Base-by-base conservation (phyloP, 2,797 vertebrate genomes). In the Ptychobarbus kaznakovi region DNA sequence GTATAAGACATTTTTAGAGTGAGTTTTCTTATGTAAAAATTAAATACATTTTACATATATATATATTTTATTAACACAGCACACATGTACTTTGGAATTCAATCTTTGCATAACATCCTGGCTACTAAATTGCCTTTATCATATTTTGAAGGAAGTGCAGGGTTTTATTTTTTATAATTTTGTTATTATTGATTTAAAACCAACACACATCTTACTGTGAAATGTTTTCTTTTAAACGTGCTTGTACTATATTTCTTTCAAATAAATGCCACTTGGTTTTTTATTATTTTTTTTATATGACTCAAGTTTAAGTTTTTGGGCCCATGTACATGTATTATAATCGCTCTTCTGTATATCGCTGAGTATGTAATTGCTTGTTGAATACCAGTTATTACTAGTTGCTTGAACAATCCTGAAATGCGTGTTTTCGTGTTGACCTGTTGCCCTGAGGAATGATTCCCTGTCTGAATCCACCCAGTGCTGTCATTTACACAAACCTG, bases 351-450 rank as follows among this genome's bases (percentile, higher is more conserved):
- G 40, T 51, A 74, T 81, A 88, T 91, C 92, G 92, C 93, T 90
- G 92, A 87, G 91, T 92, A 90, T 85, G 82, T 86, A 88, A 91
- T 88, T 81, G 93, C 89, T 90, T 92, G 68, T 53, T 89, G 82
- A 89, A 72, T 92, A 88, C 90, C 81, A 92, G 93, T 95, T 93
- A 94, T 91, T 85, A n/a, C 85, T 84, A 90, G 92, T 91, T 92
- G 93, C 93, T 92, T 91, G 81, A 83, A 91, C 92, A 92, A 88
- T 93, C 91, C 91, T 91, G 80, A 88, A 93, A 94, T 94, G 94
- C 90, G 89, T 91, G 91, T 91, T 93, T 94, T 94, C 90, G 89
- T 91, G 91, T 91, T 93, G 92, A 91, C 58, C 49, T 13, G 42
- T 42, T 13, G 38, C 76, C 75, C 56, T 75, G 35, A 61, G 87